Evolutionary conservation across 2,113 vertebrate genomes (phyloP).

Genomic region (Maccullochella peelii): DNA sequence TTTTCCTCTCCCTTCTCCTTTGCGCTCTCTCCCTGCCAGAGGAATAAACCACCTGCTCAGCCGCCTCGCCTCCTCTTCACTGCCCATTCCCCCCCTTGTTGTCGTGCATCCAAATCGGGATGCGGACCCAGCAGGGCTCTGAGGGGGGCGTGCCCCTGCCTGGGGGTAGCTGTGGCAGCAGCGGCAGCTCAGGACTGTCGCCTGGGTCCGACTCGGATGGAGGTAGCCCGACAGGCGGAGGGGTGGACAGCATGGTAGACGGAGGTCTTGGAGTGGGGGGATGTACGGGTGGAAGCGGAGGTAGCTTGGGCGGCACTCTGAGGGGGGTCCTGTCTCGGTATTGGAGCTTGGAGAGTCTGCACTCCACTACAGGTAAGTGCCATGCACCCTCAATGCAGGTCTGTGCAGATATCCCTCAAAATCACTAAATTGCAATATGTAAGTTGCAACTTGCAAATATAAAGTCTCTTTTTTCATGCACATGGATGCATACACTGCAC

Average conservation of each 20-base stretch:
- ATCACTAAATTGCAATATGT: neutral
- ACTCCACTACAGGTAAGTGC: constrained; percentile 91
- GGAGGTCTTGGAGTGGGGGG: constrained; percentile 81
- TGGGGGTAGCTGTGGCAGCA: constrained; percentile 89
- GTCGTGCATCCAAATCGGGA: constrained; percentile 65
- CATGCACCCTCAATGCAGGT: constrained; percentile 8
- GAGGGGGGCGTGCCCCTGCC: constrained; percentile 88
- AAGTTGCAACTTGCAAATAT: neutral
- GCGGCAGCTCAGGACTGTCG: constrained; percentile 89
- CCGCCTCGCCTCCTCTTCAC: constrained; percentile 14
- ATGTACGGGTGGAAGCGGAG: constrained; percentile 84
- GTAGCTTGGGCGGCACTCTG: constrained; percentile 86
- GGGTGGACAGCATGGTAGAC: constrained; percentile 85
- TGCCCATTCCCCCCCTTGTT: constrained; percentile 15
- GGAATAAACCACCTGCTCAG: constrained; percentile 60
- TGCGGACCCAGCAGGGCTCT: constrained; percentile 91
- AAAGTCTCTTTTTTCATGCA: neutral
- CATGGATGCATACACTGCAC: neutral
- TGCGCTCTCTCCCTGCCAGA: constrained; percentile 17
- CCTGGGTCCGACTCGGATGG: constrained; percentile 93
- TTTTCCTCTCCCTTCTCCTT: constrained; percentile 18
- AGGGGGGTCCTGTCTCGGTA: constrained; percentile 92
- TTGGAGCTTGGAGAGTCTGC: constrained; percentile 97
- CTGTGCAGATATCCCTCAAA: neutral
- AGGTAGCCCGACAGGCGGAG: constrained; percentile 86